Evolutionary conservation across 2,888 invertebrate genomes (phyloP).

Genomic region (Amiota mariae): DNA sequence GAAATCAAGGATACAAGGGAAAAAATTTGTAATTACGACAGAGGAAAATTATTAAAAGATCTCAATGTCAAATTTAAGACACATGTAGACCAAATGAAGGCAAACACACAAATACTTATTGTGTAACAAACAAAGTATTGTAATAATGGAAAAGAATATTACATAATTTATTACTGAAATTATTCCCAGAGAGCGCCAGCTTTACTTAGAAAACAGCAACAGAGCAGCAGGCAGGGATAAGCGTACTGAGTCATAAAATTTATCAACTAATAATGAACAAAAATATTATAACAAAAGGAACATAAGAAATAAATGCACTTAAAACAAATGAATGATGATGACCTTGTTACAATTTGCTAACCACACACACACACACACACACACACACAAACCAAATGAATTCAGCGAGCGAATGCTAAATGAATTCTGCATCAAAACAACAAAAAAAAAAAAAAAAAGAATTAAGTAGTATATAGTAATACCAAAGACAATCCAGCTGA

Average conservation of each 20-base stretch:
- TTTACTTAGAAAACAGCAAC: background rate
- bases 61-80: constrained; percentile 29
- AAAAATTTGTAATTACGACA: background rate
- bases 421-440: background rate
- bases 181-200: constrained; percentile 39
- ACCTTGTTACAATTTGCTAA: constrained; percentile 60
- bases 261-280: constrained; percentile 51
- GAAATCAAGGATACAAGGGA: too few relatives aligned
- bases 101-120: background rate
- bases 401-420: constrained; percentile 9
- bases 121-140: too few relatives aligned
- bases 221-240: background rate
- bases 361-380: too few relatives aligned
- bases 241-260: constrained; percentile 48
- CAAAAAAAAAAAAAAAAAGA: too few relatives aligned
- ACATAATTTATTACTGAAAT: constrained; percentile 28
- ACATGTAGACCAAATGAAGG: constrained; percentile 48
- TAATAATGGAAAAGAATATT: constrained; percentile 16
- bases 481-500: background rate
- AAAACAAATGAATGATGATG: constrained; percentile 31
- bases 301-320: constrained; percentile 2
- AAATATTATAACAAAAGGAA: background rate
- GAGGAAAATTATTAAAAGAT: background rate
- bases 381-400: constrained; percentile 36
- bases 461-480: too few relatives aligned